Evolutionary conservation across 2,888 invertebrate species (phyloP).

Genomic region (Euclidia mi): DNA sequence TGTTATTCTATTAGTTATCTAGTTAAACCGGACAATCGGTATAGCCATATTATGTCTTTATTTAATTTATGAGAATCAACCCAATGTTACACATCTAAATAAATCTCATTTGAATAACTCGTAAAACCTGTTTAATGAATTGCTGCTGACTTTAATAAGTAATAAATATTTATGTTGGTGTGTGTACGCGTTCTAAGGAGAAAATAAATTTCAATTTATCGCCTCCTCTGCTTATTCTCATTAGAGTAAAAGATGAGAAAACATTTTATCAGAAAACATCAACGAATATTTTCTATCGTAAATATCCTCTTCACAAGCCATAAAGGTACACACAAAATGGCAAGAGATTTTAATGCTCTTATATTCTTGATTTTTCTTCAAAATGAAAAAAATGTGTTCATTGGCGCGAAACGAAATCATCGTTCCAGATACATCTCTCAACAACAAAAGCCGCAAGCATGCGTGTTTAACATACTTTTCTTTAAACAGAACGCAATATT

Average conservation of each 20-base stretch:
- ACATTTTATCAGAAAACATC: slow-evolving; percentile 76
- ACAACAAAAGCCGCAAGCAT: slow-evolving; percentile 79
- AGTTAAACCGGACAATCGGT: slow-evolving; percentile 64
- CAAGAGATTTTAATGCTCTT: slow-evolving; percentile 78
- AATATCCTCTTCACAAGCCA: slow-evolving; percentile 65
- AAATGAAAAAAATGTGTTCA: slow-evolving; percentile 84
- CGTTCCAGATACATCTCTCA: slow-evolving; percentile 81
- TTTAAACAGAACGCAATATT: slow-evolving; percentile 79
- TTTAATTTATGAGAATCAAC: slow-evolving; percentile 62
- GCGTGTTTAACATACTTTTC: slow-evolving; percentile 84
- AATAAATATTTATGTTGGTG: slow-evolving; percentile 78
- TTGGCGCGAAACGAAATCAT: slow-evolving; percentile 83
- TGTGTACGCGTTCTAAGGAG: slow-evolving; percentile 68
- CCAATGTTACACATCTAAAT: slow-evolving; percentile 61
- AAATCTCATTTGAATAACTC: slow-evolving; percentile 75
- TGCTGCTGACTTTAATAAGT: slow-evolving; percentile 77
- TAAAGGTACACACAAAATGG: slow-evolving; percentile 73
- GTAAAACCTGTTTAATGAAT: slow-evolving; percentile 78
- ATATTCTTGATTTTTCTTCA: slow-evolving; percentile 75
- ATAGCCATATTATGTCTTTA: slow-evolving; percentile 62
- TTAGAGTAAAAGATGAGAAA: slow-evolving; percentile 77
- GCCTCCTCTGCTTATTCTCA: slow-evolving; percentile 77
- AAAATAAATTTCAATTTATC: slow-evolving; percentile 84
- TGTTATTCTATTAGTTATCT: slow-evolving; percentile 72
- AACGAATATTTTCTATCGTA: slow-evolving; percentile 71